Percentiles rank a stretch among this genome's conserved stretches.
These are phyloP conservation scores for Drosophila littoralis DNA, from an alignment of 1,140 invertebrate genomes.

Conservation along the genomic window DNA sequence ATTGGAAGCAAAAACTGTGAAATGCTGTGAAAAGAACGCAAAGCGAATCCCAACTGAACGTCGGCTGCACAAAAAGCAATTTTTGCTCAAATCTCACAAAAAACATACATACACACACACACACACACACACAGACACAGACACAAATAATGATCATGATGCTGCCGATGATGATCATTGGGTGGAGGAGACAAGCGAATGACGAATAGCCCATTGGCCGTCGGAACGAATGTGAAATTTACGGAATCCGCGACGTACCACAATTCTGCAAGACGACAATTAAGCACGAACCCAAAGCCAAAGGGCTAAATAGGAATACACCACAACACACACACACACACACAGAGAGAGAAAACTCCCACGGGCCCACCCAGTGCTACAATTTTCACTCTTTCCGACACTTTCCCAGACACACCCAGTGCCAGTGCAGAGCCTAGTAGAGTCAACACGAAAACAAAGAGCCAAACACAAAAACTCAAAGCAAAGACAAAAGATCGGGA, in stretches of 20 bases:
- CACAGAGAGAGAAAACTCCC: constrained; percentile 54
- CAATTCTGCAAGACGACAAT: constrained; percentile 82
- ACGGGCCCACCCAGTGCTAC: constrained; percentile 81
- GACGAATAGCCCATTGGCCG: constrained; percentile 77
- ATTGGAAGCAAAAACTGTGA: constrained; percentile 78
- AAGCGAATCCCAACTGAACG: constrained; percentile 40
- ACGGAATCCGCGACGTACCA: constrained; percentile 75
- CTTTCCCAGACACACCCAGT: constrained; percentile 64
- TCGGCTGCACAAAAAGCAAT: constrained; percentile 64
- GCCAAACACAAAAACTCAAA: constrained; percentile 37
- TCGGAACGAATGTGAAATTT: constrained; percentile 80
- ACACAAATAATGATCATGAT: constrained; percentile 16
- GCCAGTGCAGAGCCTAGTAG: neutral
- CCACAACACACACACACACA: constrained; percentile 16
- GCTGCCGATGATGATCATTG: constrained; percentile 33
- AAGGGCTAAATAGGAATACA: constrained; percentile 27
- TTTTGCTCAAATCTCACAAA: constrained; percentile 65
- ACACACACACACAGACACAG: constrained; percentile 9
- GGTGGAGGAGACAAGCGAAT: constrained; percentile 75
- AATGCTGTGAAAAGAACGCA: constrained; percentile 82
- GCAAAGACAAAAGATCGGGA: constrained; percentile 62
- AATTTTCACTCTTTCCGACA: constrained; percentile 73
- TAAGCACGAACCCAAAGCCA: constrained; percentile 72
- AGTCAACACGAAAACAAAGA: constrained; percentile 46
- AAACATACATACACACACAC: constrained; percentile 18